Evolutionary conservation across 2,888 invertebrate species (phyloP).

Genomic region (Ligdia adustata): DNA sequence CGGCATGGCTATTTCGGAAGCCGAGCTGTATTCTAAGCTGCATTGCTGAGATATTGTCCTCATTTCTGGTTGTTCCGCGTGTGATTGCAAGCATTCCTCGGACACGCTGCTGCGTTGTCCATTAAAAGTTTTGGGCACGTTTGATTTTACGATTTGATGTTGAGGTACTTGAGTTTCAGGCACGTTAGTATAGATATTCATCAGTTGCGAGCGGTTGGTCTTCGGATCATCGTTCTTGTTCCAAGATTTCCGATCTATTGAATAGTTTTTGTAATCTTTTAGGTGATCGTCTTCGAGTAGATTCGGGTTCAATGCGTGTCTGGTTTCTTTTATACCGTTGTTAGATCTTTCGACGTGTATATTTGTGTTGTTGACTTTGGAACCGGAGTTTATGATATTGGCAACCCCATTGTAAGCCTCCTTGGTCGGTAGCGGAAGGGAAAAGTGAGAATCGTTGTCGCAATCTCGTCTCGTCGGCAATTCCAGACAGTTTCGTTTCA

Average conservation of each 20-base stretch:
- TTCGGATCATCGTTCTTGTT: conserved; percentile 67
- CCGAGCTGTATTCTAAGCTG: conserved; percentile 88
- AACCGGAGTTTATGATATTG: conserved; percentile 87
- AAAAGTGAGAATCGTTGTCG: conserved; percentile 79
- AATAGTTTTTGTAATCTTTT: conserved; percentile 77
- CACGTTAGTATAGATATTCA: conserved; percentile 86
- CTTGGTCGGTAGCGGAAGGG: conserved; percentile 75
- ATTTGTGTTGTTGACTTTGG: conserved; percentile 92
- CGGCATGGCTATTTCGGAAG: conserved; percentile 80
- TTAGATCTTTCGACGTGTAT: conserved; percentile 87
- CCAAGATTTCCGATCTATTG: conserved; percentile 69
- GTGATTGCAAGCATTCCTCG: conserved; percentile 74
- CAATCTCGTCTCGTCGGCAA: conserved; percentile 85
- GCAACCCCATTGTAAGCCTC: conserved; percentile 81
- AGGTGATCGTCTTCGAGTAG: conserved; percentile 86
- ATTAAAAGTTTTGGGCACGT: conserved; percentile 58
- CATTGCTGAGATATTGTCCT: conserved; percentile 89
- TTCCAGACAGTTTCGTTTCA: conserved; percentile 89
- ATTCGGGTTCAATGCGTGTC: conserved; percentile 85
- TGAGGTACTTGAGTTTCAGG: conserved; percentile 85
- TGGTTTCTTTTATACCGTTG: conserved; percentile 82
- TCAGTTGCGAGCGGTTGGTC: conserved; percentile 65
- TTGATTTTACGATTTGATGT: conserved; percentile 80
- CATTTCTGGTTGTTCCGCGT: conserved; percentile 79
- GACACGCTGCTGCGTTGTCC: conserved; percentile 72